Percentiles rank a stretch among this genome's conserved stretches.
Conservation (phyloP, 2,888 invertebrate genomes). For the Drosophila buzzatii region DNA sequence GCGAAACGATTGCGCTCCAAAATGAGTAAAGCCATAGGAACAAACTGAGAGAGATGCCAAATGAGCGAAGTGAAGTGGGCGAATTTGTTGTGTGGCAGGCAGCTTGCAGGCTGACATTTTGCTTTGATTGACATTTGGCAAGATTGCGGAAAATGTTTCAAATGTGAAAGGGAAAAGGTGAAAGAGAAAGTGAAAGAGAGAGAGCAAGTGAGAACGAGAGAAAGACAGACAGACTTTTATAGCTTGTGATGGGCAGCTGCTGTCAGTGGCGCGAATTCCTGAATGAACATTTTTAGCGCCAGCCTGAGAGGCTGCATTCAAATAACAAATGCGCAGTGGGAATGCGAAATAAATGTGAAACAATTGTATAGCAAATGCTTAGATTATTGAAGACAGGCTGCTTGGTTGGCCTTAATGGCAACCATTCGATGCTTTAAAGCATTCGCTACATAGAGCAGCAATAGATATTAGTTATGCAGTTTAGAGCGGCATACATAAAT, state of each 20-base stretch:
- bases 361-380: neutral
- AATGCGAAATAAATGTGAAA: neutral
- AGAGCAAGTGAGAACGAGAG: neutral
- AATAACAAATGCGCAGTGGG: slow-evolving; percentile 36
- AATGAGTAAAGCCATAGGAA: slow-evolving; percentile 12
- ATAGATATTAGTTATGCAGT: no score
- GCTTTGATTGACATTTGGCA: slow-evolving; percentile 73
- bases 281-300: slow-evolving; percentile 29
- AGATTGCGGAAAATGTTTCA: slow-evolving; percentile 40
- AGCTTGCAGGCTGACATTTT: slow-evolving; percentile 55
- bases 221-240: neutral
- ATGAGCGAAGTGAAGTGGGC: neutral
- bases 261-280: slow-evolving; percentile 46
- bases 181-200: neutral
- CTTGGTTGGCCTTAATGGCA: neutral
- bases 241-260: slow-evolving; percentile 50
- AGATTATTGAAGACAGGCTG: neutral
- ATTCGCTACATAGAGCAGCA: no score
- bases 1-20: slow-evolving; percentile 40
- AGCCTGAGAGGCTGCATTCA: slow-evolving; percentile 15
- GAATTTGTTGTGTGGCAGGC: neutral
- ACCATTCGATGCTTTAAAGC: neutral
- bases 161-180: slow-evolving; percentile 2
- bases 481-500: no score
- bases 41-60: neutral